These are phyloP conservation scores for Protonemura montana DNA, from an alignment of 2,888 invertebrate genomes.

Conservation along the genomic window DNA sequence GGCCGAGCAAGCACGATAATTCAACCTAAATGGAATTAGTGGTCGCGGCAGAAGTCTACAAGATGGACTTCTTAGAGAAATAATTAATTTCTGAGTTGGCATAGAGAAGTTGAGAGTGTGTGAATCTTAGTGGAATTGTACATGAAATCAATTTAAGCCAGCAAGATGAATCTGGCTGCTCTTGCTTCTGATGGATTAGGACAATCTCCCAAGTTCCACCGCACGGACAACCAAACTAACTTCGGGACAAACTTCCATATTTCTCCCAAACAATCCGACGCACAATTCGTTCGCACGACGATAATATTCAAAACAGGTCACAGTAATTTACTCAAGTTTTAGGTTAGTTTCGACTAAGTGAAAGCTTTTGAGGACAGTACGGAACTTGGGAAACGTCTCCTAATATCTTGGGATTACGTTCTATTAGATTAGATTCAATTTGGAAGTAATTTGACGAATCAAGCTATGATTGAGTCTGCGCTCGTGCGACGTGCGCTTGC, in stretches of 20 bases:
- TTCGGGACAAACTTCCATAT: slow-evolving; percentile 31
- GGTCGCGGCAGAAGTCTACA: slow-evolving; percentile 23
- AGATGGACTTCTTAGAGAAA: slow-evolving; percentile 40
- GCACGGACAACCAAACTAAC: slow-evolving; percentile 28
- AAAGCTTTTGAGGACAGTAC: slow-evolving; percentile 32
- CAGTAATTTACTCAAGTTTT: slow-evolving; percentile 39
- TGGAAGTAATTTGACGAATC: slow-evolving; percentile 25
- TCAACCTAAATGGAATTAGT: slow-evolving; percentile 25
- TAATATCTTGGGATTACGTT: slow-evolving; percentile 23
- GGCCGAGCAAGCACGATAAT: slow-evolving; percentile 21
- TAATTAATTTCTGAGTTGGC: slow-evolving; percentile 34
- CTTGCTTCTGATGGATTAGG: slow-evolving; percentile 48
- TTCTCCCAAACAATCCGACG: slow-evolving; percentile 29
- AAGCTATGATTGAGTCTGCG: not conserved
- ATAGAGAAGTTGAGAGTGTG: slow-evolving; percentile 35
- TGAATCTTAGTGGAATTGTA: slow-evolving; percentile 48
- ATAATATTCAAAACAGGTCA: slow-evolving; percentile 38
- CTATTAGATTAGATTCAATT: slow-evolving; percentile 33
- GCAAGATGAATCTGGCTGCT: slow-evolving; percentile 39
- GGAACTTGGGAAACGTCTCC: slow-evolving; percentile 31
- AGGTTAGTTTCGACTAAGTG: slow-evolving; percentile 32
- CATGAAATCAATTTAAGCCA: slow-evolving; percentile 48
- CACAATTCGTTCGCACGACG: slow-evolving; percentile 14
- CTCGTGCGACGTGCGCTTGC: not conserved
- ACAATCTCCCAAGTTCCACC: slow-evolving; percentile 42